Percentiles rank a stretch among this genome's conserved stretches.
Conservation (phyloP, 2,797 vertebrate genomes). For the Fundulus diaphanus region DNA sequence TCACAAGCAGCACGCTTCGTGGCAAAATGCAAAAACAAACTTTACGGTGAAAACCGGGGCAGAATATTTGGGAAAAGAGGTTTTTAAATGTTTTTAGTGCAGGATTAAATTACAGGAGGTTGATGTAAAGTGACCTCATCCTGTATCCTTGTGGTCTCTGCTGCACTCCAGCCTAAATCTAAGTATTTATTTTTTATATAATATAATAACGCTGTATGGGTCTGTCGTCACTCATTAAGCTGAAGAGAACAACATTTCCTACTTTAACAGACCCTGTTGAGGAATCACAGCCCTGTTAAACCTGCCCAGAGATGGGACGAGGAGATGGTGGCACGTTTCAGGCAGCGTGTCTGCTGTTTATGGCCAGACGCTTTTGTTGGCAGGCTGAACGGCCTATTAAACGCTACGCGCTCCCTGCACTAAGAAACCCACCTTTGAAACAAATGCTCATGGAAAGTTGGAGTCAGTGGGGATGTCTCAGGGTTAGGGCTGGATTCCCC, state of each 20-base stretch:
- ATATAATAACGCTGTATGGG: slow-evolving; percentile 25
- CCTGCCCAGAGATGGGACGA: slow-evolving; percentile 31
- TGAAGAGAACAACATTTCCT: slow-evolving; percentile 34
- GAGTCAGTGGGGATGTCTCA: slow-evolving; percentile 37
- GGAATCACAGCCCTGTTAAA: slow-evolving; percentile 30
- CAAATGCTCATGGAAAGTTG: slow-evolving; percentile 47
- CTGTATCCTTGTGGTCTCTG: slow-evolving; percentile 39
- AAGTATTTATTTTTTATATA: slow-evolving; percentile 45
- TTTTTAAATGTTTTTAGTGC: background rate
- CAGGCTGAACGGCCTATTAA: slow-evolving; percentile 48
- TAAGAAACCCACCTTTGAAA: slow-evolving; percentile 33
- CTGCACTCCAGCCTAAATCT: slow-evolving; percentile 7
- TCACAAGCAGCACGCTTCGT: slow-evolving; percentile 35
- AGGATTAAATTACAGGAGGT: background rate
- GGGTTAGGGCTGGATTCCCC: slow-evolving; percentile 23
- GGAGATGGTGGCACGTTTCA: slow-evolving; percentile 47
- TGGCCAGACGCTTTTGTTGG: slow-evolving; percentile 74
- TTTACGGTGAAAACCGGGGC: slow-evolving; percentile 53
- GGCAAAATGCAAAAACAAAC: slow-evolving; percentile 1
- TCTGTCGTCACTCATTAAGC: slow-evolving; percentile 35
- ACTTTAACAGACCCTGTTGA: slow-evolving; percentile 34
- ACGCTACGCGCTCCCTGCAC: slow-evolving; percentile 34
- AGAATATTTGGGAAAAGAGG: slow-evolving; percentile 16
- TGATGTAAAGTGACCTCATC: slow-evolving; percentile 4
- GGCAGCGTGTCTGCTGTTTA: slow-evolving; percentile 65